These are phyloP conservation scores for Periophthalmus magnuspinnatus DNA, from an alignment of 2,797 vertebrate species.

Conservation along the genomic window DNA sequence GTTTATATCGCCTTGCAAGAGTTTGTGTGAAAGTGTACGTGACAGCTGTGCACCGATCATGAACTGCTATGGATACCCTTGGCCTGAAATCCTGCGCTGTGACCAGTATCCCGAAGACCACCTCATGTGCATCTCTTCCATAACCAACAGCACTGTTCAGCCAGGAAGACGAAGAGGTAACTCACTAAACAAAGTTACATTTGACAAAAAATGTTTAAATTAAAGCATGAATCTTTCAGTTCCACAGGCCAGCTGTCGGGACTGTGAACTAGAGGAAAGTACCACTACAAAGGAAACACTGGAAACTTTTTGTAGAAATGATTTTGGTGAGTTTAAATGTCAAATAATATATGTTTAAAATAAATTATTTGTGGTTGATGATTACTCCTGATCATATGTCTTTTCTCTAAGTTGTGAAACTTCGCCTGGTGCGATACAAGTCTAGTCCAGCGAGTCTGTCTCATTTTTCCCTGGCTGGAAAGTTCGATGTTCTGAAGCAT, in stretches of 20 bases:
- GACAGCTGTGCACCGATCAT: conserved; percentile 86
- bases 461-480: conserved; percentile 79
- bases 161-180: conserved; percentile 71
- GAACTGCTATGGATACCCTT: conserved; percentile 85
- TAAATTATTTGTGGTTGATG: not conserved
- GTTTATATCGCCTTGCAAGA: conserved; percentile 83
- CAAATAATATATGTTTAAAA: not conserved
- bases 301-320: conserved; percentile 81
- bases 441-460: conserved; percentile 71
- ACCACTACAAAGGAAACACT: conserved; percentile 78
- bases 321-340: conserved; percentile 79
- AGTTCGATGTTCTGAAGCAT: conserved; percentile 82
- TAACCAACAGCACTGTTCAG: conserved; percentile 72
- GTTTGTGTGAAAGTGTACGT: conserved; percentile 82
- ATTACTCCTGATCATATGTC: conserved; percentile 19
- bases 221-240: conserved; percentile 60
- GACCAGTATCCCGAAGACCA: conserved; percentile 83
- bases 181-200: conserved; percentile 9
- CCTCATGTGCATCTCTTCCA: conserved; percentile 81
- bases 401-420: conserved; percentile 77
- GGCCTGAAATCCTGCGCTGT: conserved; percentile 84
- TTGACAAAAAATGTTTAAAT: conserved; percentile 22
- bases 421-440: conserved; percentile 78
- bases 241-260: conserved; percentile 83
- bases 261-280: conserved; percentile 83